Base-by-base conservation (phyloP, 2,113 vertebrate species). In the Colius striatus region DNA sequence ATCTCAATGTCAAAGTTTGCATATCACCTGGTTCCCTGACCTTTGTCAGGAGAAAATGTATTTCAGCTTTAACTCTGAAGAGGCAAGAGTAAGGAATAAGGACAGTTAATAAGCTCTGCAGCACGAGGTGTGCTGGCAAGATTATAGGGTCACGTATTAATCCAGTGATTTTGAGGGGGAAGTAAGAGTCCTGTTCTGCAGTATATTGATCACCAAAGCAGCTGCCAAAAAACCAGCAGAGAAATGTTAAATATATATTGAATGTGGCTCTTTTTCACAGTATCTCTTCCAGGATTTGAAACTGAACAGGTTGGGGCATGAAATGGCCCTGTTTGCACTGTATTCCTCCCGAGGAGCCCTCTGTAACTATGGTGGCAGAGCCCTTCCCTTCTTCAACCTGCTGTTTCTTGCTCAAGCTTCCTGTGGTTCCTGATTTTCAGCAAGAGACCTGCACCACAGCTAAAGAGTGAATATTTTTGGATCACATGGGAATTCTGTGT, bases 61-160 rank as follows among this genome's bases (percentile, higher is more conserved):
- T 65, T 92, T 92, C 55, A 90, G 4, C 29, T 84, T 85, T 78
- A 48, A n/a, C 19, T 75, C 45, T 68, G 65, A 14, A 71, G 61
- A 87, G 21, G 9, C 27, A 38, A 66, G 30, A n/a, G 11, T 58
- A n/a, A 41, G 23, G 47, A 88, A 53, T 38, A 53, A 2, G 14
- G 47, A 34, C 10, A 80, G 41, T 68, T 86, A n/a, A 70, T 65
- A 25, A 77, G 10, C 11, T 53, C 15, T 4, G 11, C n/a, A 73
- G 68, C 47, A 53, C 41, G n/a, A 0, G 0, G 18, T 0, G 0
- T n/a, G 10, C 62, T 62, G 68, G 68, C 43, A 61, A 62, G 57
- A 53, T 9, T 89, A 83, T 53, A 67, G 72, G 70, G 76, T 74
- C 68, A 38, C 55, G 14, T 43, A 21, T 53, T 84, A 10, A 20